Percentiles rank a stretch among this genome's conserved stretches.
Evolutionary conservation across 2,888 invertebrate genomes (phyloP).

Genomic region (Hypolimnas misippus): DNA sequence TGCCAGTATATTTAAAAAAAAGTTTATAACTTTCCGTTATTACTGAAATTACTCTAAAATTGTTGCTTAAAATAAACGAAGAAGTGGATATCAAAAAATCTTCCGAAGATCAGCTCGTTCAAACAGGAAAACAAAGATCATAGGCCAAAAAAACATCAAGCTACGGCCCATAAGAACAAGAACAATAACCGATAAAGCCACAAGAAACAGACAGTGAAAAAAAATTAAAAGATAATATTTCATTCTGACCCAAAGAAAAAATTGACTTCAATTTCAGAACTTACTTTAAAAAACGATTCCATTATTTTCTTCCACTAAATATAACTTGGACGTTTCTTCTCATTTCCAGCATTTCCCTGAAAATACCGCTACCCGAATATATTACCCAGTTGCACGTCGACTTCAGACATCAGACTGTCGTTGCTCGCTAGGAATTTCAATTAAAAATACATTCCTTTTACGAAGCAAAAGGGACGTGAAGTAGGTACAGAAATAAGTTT

Average conservation of each 20-base stretch:
- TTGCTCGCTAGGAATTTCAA: background rate
- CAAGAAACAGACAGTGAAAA: no score
- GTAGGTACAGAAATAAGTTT: background rate
- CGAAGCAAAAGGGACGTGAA: background rate
- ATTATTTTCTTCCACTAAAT: constrained; percentile 5
- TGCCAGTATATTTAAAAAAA: no score
- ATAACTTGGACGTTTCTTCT: constrained; percentile 3
- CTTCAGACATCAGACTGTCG: background rate
- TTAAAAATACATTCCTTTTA: background rate
- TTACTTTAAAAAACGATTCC: background rate
- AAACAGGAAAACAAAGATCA: no score
- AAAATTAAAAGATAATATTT: background rate
- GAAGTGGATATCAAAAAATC: no score
- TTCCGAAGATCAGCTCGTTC: no score
- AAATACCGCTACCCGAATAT: background rate
- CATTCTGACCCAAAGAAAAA: no score
- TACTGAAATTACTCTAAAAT: no score
- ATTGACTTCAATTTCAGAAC: background rate
- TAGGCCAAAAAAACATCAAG: no score
- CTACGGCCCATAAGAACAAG: no score
- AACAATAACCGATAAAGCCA: no score
- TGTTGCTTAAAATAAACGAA: no score
- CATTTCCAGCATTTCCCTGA: background rate
- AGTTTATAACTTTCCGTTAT: no score
- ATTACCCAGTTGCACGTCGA: background rate